Evolutionary conservation across 2,113 vertebrate genomes (phyloP).

Genomic region (Lophochroa leadbeateri): DNA sequence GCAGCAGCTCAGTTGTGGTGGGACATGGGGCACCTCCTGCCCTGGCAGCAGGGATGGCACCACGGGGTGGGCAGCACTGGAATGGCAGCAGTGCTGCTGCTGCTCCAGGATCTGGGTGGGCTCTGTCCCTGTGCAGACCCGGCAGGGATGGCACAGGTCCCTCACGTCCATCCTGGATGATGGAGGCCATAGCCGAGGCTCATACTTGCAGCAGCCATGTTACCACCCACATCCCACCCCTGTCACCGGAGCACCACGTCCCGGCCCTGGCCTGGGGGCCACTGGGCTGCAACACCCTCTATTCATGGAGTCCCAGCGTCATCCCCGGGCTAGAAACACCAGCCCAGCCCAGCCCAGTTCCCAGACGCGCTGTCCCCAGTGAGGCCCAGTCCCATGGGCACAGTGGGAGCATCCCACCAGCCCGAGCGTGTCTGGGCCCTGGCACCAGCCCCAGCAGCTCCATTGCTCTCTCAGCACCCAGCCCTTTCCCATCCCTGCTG

Average conservation of each 20-base stretch:
- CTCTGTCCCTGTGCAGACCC: not conserved
- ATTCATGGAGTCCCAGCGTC: rapidly evolving
- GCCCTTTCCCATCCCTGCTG: not conserved
- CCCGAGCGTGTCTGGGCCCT: rapidly evolving
- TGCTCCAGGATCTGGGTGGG: not conserved
- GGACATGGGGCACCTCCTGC: not conserved
- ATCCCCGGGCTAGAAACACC: not conserved
- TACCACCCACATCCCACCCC: not conserved
- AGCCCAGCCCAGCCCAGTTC: not conserved
- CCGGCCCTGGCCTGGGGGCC: rapidly evolving
- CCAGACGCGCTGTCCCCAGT: rapidly evolving
- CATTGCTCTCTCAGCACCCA: not conserved
- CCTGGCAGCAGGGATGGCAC: rapidly evolving
- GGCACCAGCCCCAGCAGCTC: not conserved
- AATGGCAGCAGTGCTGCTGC: not conserved
- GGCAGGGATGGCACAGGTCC: not conserved
- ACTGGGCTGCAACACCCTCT: not conserved
- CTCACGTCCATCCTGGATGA: not conserved
- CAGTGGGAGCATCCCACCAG: not conserved
- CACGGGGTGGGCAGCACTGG: not conserved
- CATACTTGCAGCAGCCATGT: rapidly evolving
- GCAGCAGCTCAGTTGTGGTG: not conserved
- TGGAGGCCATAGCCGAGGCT: not conserved
- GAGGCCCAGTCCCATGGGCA: rapidly evolving
- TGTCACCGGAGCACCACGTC: rapidly evolving